Percentiles rank a stretch among this genome's conserved stretches.
Conservation (phyloP, 2,888 invertebrate genomes). For the Petrolisthes cinctipes region DNA sequence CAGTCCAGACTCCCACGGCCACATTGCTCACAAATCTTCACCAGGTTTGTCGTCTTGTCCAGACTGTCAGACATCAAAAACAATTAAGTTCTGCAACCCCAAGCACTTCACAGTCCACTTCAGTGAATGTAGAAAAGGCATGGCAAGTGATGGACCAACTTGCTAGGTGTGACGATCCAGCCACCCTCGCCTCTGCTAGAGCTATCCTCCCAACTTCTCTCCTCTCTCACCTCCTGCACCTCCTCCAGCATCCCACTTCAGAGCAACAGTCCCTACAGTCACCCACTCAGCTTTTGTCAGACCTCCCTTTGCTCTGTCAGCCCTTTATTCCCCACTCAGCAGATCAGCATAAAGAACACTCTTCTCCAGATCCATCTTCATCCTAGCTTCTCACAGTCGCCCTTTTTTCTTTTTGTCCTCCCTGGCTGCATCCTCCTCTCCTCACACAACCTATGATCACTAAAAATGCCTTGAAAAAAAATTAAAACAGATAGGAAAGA, state of each 20-base stretch:
- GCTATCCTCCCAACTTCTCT: conserved; percentile 44
- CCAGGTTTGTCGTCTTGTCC: conserved; percentile 24
- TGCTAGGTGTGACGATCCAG: conserved; percentile 43
- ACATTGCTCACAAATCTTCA: conserved; percentile 31
- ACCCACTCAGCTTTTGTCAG: neutral
- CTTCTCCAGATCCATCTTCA: too few relatives aligned
- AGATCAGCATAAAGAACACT: too few relatives aligned
- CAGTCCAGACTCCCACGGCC: neutral
- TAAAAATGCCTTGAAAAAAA: too few relatives aligned
- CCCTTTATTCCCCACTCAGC: too few relatives aligned
- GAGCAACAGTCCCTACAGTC: neutral
- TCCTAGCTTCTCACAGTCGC: too few relatives aligned
- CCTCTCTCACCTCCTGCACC: neutral
- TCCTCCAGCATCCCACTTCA: neutral
- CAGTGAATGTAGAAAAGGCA: conserved; percentile 3
- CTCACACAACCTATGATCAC: too few relatives aligned
- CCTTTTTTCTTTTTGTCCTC: too few relatives aligned
- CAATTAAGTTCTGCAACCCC: neutral
- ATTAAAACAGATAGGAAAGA: too few relatives aligned
- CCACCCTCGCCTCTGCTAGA: conserved; percentile 33
- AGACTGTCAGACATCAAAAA: neutral
- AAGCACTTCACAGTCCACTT: neutral
- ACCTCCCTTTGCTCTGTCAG: too few relatives aligned
- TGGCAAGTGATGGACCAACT: conserved; percentile 11
- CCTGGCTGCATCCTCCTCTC: too few relatives aligned